Evolutionary conservation across 2,888 invertebrate species (phyloP).

Genomic region (Leucania comma): DNA sequence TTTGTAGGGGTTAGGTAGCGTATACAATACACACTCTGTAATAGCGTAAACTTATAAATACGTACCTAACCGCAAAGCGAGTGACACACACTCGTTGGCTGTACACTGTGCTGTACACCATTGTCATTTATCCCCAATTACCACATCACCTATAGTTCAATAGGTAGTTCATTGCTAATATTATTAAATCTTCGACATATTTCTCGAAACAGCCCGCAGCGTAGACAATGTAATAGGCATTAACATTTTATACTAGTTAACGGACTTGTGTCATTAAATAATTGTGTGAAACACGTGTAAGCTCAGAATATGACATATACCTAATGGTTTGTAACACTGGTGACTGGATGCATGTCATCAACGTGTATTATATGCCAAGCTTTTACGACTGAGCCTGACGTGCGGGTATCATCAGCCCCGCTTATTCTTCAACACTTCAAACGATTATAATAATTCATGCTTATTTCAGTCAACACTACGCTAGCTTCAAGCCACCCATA

Average conservation of each 20-base stretch:
- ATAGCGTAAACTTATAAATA: no score
- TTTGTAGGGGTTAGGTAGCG: no score
- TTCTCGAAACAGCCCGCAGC: background rate
- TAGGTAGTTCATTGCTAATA: background rate
- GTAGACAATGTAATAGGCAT: constrained; percentile 3
- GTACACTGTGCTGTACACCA: no score
- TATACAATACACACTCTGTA: no score
- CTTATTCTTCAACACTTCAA: constrained; percentile 33
- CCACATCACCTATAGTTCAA: background rate
- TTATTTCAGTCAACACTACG: constrained; percentile 13
- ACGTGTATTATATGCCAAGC: constrained; percentile 35
- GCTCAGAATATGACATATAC: constrained; percentile 18
- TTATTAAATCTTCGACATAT: background rate
- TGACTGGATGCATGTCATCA: constrained; percentile 8
- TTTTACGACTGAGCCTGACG: constrained; percentile 40
- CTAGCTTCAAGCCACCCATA: constrained; percentile 8
- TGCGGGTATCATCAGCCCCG: constrained; percentile 13
- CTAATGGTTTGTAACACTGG: constrained; percentile 17
- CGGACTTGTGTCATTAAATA: constrained; percentile 7
- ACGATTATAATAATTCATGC: constrained; percentile 14
- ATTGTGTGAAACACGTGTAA: constrained; percentile 35
- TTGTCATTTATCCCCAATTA: no score
- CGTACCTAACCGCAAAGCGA: no score
- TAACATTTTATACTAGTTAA: constrained; percentile 1
- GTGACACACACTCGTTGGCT: no score